Base-by-base conservation (phyloP, 2,797 vertebrate genomes). In the Amphiprion clarkii region DNA sequence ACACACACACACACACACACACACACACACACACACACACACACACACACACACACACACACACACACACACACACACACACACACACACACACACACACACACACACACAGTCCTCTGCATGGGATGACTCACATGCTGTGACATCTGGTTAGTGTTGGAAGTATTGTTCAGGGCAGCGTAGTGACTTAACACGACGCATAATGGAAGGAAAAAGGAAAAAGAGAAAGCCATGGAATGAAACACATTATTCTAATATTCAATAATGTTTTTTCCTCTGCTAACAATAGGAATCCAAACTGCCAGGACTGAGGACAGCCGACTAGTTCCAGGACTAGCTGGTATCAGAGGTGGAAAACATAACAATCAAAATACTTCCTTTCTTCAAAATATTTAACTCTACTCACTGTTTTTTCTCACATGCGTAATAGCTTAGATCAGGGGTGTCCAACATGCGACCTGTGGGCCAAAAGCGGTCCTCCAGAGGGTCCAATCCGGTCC, bases 71-170 rank as follows among this genome's bases (percentile, higher is more conserved):
- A 59, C 48, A 63, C 16, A 57, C 8, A 2, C 33, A 36, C 8
- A 36, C 33, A 7, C 33, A 36, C 33, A 9, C 33, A 61, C 49
- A 29, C 25, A 59, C 48, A 63, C 16, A 57, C 8, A 2, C 33
- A 36, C 8, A 36, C 33, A 7, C 33, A 36, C 33, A 2, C 8
- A 49, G 58, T 85, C 83, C 74, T 82, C 62, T 71, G 79, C 78
- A 76, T 75, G 74, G 84, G 88, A 91, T 90, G 91, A 93, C 87
- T 93, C 91, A 91, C 84, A 82, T 82, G 82, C 76, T 75, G 54
- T 76, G 88, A 93, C 88, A 90, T 93, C 89, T 92, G 89, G 86
- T 91, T 86, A 88, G 82, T 90, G 87, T 82, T 89, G 85, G 75
- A 74, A 54, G 72, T 81, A 89, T 91, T 92, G 90, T 91, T 91